Percentiles rank a stretch among this genome's conserved stretches.
phyloP scores from a whole-genome alignment of 2,888 invertebrate genomes.

The Cryptocephalus moraei region DNA sequence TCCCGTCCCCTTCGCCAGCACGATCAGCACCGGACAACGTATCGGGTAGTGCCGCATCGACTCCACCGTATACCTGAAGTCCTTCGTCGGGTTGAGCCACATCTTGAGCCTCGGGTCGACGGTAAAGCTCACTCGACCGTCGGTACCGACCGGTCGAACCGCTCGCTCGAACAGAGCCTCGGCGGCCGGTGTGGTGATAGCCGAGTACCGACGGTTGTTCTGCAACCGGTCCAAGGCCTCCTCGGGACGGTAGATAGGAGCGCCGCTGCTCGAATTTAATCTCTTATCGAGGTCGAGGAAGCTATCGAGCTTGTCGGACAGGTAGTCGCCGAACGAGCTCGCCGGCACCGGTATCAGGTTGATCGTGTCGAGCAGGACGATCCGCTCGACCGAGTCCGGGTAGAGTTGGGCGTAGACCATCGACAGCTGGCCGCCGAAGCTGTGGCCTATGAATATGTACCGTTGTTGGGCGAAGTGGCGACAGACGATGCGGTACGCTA shows the following conservation, averaged over 20 bases:
- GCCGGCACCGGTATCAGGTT: slow-evolving; percentile 22
- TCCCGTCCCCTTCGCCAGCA: slow-evolving; percentile 22
- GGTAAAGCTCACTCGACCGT: slow-evolving; percentile 41
- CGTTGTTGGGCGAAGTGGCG: slow-evolving; percentile 24
- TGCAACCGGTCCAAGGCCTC: slow-evolving; percentile 41
- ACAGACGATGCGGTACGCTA: slow-evolving; percentile 25
- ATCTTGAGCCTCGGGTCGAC: slow-evolving; percentile 45
- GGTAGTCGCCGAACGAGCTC: slow-evolving; percentile 19
- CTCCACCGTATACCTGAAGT: slow-evolving; percentile 23
- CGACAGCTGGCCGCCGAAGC: slow-evolving; percentile 43
- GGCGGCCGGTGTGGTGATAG: slow-evolving; percentile 39
- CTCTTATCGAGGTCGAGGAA: slow-evolving; percentile 28
- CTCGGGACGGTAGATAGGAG: slow-evolving; percentile 36
- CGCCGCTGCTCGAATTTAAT: slow-evolving; percentile 13
- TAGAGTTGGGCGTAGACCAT: slow-evolving; percentile 32
- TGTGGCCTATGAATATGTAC: slow-evolving; percentile 32
- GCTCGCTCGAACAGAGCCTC: slow-evolving; percentile 41
- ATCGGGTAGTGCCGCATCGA: slow-evolving; percentile 29
- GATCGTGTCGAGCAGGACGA: slow-evolving; percentile 39
- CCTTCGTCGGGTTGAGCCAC: slow-evolving; percentile 31
- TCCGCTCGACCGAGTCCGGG: slow-evolving; percentile 35
- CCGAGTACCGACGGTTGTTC: slow-evolving; percentile 30
- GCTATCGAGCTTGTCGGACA: slow-evolving; percentile 33
- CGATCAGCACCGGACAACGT: slow-evolving; percentile 31
- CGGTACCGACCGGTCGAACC: slow-evolving; percentile 25